Evolutionary conservation across 2,888 invertebrate species (phyloP), one percentile per base, ranked within the genome.

Genomic region (Mythimna loreyi): DNA sequence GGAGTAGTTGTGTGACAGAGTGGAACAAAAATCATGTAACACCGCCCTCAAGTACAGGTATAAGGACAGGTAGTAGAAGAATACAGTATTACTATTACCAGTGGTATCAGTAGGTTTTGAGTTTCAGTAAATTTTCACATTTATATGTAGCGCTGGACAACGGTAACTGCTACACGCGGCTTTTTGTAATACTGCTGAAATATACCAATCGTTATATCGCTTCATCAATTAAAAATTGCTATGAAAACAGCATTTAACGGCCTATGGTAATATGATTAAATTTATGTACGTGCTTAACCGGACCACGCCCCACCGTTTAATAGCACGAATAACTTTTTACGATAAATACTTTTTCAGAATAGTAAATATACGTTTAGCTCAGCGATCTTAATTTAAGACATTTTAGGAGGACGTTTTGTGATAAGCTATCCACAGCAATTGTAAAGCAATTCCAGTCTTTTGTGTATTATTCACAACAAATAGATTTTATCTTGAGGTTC

Each of bases 401-500:
- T 88, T 87, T 88, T 83, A 83, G 85, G 71, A 78, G 75, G 83
- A 78, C 78, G 67, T 82, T 83, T 76, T 67, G 59, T 82, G 88
- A 89, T 88, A 87, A 87, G 83, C 83, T 75, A 85, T 81, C 72
- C 74, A 73, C 83, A 77, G 75, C 81, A 86, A 89, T 87, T 86
- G 86, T 86, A 80, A 87, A 89, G 86, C 87, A 84, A 89, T 89
- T 88, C 82, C 84, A 80, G 80, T 70, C 87, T 87, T 90, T 91
- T 90, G 89, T 89, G 84, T 84, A 78, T 74, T 73, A 74, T 84
- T 84, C 73, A 87, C 86, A 86, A 91, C 90, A 91, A 90, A 90
- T 89, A 91, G 90, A 90, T 90, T 86, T 85, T 86, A 88, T 89
- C 88, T 86, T 75, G 84, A 85, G 75, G 85, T 87, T 87, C 80